Evolutionary conservation across 2,888 invertebrate species (phyloP).

Genomic region (Lasioglossum lativentre): DNA sequence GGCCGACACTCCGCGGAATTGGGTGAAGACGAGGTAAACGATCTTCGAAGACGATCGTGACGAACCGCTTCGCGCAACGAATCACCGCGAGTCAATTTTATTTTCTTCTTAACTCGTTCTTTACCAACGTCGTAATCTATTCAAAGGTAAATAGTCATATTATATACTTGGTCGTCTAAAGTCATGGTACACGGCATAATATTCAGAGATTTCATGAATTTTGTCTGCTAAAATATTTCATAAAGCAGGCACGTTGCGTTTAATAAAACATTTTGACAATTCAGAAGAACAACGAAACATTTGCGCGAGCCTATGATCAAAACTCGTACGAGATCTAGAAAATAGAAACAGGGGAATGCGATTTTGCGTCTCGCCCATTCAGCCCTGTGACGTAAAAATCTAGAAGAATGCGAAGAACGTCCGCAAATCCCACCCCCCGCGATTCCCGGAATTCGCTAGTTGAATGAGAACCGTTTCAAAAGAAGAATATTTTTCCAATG

Average conservation of each 20-base stretch:
- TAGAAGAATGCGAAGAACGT: slow-evolving; percentile 7
- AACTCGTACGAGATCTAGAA: not conserved
- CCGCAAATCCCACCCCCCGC: slow-evolving; percentile 3
- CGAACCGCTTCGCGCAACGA: not conserved
- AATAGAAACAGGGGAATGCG: not conserved
- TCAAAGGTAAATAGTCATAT: too few species aligned
- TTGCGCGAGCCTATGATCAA: not conserved
- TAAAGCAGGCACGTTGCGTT: too few species aligned
- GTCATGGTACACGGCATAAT: too few species aligned
- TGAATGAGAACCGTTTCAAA: slow-evolving; percentile 43
- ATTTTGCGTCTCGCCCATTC: not conserved
- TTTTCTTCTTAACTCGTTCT: not conserved
- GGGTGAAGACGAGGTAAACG: not conserved
- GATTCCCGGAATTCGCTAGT: not conserved
- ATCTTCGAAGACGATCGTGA: not conserved
- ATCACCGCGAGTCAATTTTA: not conserved
- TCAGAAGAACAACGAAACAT: not conserved
- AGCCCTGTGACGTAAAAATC: not conserved
- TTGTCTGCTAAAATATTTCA: too few species aligned
- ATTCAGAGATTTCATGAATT: too few species aligned
- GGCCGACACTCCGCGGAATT: not conserved
- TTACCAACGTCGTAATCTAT: too few species aligned
- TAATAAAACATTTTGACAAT: not conserved
- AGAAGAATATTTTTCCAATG: slow-evolving; percentile 77
- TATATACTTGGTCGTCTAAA: too few species aligned